phyloP scores from a whole-genome alignment of 2,888 invertebrate genomes.

The Drosophila pseudotakahashii region DNA sequence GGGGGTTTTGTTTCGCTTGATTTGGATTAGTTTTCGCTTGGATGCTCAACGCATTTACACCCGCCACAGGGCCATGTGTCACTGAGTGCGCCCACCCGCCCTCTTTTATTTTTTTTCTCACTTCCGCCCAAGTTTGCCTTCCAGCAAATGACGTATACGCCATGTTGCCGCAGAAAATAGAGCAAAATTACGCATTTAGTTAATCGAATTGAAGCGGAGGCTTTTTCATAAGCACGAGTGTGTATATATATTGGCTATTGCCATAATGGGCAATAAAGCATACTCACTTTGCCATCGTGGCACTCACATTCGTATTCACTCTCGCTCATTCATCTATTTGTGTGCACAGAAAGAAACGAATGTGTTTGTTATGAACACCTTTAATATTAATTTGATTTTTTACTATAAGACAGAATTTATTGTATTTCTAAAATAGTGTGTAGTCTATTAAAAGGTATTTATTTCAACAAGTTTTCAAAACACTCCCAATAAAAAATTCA shows the following conservation, averaged over 20 bases:
- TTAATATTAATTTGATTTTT: too few species aligned
- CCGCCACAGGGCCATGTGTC: conserved; percentile 53
- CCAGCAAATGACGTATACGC: conserved; percentile 65
- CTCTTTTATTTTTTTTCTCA: neutral
- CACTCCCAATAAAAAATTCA: too few species aligned
- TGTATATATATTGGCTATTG: conserved; percentile 48
- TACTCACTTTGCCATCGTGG: conserved; percentile 18
- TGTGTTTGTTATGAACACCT: neutral
- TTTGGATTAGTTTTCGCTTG: conserved; percentile 49
- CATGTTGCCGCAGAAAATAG: conserved; percentile 39
- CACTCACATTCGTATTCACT: conserved; percentile 23
- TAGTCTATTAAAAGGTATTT: too few species aligned
- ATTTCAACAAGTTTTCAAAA: too few species aligned
- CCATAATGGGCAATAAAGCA: conserved; percentile 70
- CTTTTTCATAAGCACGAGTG: conserved; percentile 35
- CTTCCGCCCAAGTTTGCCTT: conserved; percentile 37
- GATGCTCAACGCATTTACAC: conserved; percentile 65
- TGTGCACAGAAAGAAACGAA: neutral
- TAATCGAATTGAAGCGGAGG: conserved; percentile 60
- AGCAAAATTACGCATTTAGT: conserved; percentile 63
- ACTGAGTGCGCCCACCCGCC: neutral
- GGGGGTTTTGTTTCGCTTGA: conserved; percentile 40
- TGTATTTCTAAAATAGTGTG: neutral
- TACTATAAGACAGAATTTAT: too few species aligned
- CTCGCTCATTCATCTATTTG: conserved; percentile 17